Evolutionary conservation across 2,888 invertebrate species (phyloP).

Genomic region (Cosmopolites sordidus): DNA sequence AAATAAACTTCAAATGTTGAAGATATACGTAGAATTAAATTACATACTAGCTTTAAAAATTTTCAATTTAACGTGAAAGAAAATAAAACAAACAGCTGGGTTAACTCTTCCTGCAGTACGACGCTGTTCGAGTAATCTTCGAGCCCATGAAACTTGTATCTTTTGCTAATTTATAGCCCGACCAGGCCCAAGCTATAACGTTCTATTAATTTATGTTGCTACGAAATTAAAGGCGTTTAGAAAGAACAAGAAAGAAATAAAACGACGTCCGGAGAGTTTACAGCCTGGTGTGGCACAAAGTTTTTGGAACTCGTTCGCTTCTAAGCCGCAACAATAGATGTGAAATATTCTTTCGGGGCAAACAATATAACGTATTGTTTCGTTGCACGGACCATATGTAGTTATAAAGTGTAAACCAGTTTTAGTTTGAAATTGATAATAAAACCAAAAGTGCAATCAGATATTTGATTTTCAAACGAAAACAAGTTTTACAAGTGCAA

Average conservation of each 20-base stretch:
- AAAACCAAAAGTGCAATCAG: too few species aligned
- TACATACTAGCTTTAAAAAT: too few species aligned
- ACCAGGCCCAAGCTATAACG: constrained; percentile 19
- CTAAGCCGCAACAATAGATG: background rate
- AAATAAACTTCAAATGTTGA: too few species aligned
- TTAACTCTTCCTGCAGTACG: too few species aligned
- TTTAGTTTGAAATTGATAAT: too few species aligned
- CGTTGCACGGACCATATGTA: background rate
- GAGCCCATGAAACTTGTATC: constrained; percentile 19
- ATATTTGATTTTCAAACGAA: too few species aligned
- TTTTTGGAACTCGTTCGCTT: background rate
- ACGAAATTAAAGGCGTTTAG: constrained; percentile 22
- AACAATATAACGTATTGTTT: background rate
- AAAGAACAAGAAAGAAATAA: constrained; percentile 10
- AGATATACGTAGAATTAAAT: too few species aligned
- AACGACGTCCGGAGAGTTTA: background rate
- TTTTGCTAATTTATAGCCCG: constrained; percentile 20
- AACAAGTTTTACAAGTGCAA: too few species aligned
- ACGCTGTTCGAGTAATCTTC: constrained; percentile 13
- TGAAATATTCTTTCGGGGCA: background rate
- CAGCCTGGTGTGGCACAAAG: background rate
- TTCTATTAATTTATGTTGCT: constrained; percentile 26
- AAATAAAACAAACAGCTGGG: too few species aligned
- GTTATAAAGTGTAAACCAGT: too few species aligned
- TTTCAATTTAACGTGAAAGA: too few species aligned